phyloP scores from a whole-genome alignment of 2,888 invertebrate species.

The Rhagonycha lutea region DNA sequence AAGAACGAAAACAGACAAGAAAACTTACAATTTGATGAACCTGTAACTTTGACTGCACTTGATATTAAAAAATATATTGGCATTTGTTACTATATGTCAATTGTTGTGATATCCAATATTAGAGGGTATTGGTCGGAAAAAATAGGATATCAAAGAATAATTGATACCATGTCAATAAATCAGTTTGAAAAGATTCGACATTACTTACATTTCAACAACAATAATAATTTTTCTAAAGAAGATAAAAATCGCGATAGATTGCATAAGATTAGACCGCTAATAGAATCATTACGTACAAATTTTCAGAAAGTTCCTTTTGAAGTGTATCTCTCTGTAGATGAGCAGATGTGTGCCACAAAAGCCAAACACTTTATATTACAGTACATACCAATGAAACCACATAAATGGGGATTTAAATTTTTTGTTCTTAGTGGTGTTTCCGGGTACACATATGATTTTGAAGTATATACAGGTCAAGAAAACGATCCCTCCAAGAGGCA shows the following conservation, averaged over 20 bases:
- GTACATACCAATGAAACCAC: no score
- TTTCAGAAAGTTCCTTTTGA: slow-evolving; percentile 23
- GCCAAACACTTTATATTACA: no score
- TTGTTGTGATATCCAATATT: slow-evolving; percentile 13
- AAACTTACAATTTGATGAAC: no score
- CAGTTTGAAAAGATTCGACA: slow-evolving; percentile 29
- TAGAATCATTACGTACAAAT: slow-evolving; percentile 12
- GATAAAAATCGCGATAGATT: slow-evolving; percentile 17
- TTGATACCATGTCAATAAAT: slow-evolving; percentile 24
- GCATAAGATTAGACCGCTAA: slow-evolving; percentile 27
- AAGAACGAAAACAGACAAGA: background rate
- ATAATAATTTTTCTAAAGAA: no score
- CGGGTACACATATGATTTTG: slow-evolving; percentile 31
- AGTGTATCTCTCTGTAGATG: no score
- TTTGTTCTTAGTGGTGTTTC: slow-evolving; percentile 24
- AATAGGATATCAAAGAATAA: slow-evolving; percentile 20
- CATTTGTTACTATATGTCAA: slow-evolving; percentile 24
- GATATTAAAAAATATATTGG: slow-evolving; percentile 23
- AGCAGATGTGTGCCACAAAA: no score
- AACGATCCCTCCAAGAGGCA: background rate
- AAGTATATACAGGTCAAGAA: slow-evolving; percentile 30
- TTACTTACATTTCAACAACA: slow-evolving; percentile 33
- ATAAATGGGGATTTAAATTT: no score
- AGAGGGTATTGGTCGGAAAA: slow-evolving; percentile 24
- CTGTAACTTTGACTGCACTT: background rate